Evolutionary conservation across 2,888 invertebrate genomes (phyloP), one percentile per base, ranked within the genome.

Genomic region (Lasioglossum vierecki): DNA sequence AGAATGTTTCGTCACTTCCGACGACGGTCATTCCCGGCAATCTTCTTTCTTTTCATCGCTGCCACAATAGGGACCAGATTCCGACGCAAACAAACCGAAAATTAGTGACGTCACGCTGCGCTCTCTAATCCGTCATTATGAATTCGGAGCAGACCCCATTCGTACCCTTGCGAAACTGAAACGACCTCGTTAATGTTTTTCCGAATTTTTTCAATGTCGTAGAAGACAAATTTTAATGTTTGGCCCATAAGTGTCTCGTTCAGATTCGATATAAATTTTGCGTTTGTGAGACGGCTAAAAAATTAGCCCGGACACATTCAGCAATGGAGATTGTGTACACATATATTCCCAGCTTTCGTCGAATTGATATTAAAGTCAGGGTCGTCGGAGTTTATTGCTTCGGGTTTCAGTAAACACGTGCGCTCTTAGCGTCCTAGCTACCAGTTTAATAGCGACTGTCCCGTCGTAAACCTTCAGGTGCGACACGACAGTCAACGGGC

Each of bases 31-130:
- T 78, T 81, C 39, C 39, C 75, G 76, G 22, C 35, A 18, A 68
- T 11, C 60, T 35, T 39, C 39, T 11, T 81, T 75, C 79, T 68
- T 79, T 80, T 70, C 88, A 68, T 83, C 78, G 73, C 18, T 53
- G 53, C n/a, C 63, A 68, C 68, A 68, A 41, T 68, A 5, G 66
- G 30, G n/a, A n/a, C 71, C 75, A 44, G 53, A 74, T 71, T 49
- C 57, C 57, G 71, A 63, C 30, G 77, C 83, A 82, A 89, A 82
- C 77, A 82, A 76, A 75, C 75, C 22, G 74, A 66, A 89, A 85
- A 81, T 82, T 81, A 70, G 41, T n/a, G 44, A 39, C 82, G 60
- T 74, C 82, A 78, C 63, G 53, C 39, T 26, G 49, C 77, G 39
- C 41, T 63, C 60, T 79, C 63, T 79, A 80, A 85, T 81, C 80